These are phyloP conservation scores for Geotrypetes seraphini DNA, from an alignment of 2,797 vertebrate species.

Conservation along the genomic window DNA sequence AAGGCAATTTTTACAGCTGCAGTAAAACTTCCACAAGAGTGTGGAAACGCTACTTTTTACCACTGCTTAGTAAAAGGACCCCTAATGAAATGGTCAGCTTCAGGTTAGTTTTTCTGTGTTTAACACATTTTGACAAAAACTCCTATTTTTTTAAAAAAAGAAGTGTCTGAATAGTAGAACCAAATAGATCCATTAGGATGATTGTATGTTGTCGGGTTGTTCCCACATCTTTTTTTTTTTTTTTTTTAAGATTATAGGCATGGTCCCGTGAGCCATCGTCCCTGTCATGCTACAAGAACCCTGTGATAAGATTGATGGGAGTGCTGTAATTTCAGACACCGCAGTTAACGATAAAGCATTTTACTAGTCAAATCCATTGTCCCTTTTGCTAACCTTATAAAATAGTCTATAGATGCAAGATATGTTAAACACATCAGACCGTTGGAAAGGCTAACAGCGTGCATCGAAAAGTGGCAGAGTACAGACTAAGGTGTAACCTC, in stretches of 20 bases:
- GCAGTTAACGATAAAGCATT: slow-evolving; percentile 7
- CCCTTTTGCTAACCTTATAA: slow-evolving; percentile 8
- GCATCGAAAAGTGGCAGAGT: slow-evolving; percentile 41
- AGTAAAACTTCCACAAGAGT: too few relatives aligned
- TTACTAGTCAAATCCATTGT: slow-evolving; percentile 1
- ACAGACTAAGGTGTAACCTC: slow-evolving; percentile 45
- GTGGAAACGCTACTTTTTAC: too few relatives aligned
- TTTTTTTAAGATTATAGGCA: background rate
- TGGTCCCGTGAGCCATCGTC: background rate
- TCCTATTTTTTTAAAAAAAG: background rate
- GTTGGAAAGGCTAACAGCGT: slow-evolving; percentile 35
- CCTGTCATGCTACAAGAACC: background rate
- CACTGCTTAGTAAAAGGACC: too few relatives aligned
- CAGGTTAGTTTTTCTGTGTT: too few relatives aligned
- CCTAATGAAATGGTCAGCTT: too few relatives aligned
- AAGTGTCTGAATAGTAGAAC: too few relatives aligned
- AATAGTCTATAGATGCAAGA: slow-evolving; percentile 17
- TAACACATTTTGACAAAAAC: too few relatives aligned
- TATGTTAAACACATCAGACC: slow-evolving; percentile 27
- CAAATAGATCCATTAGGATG: background rate
- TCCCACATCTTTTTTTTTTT: too few relatives aligned
- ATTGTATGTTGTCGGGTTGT: fast-evolving
- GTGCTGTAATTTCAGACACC: background rate
- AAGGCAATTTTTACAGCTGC: too few relatives aligned
- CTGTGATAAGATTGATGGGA: background rate